Evolutionary conservation across 2,113 vertebrate genomes (phyloP), one percentile per base, ranked within the genome.

Genomic region (Eptesicus fuscus): DNA sequence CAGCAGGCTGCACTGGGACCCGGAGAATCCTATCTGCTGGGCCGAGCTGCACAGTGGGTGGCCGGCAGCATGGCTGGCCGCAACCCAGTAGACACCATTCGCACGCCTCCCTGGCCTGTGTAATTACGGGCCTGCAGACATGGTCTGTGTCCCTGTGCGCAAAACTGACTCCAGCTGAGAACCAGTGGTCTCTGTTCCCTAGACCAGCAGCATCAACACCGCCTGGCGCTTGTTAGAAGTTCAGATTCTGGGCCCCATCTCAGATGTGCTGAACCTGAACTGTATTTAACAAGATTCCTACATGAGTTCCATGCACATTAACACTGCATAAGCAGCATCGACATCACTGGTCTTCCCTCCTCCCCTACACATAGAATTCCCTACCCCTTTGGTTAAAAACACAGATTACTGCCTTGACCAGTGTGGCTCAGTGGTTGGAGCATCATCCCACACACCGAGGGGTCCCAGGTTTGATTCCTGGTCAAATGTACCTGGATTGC

Each of bases 61-160:
- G 16, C 56, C 8, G 30, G 53, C 59, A 42, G 32, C n/a, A 8
- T 3, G 32, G 35, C 6, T n/a, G 49, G 32, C 9, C 32, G 70
- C 59, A 30, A 44, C 25, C 30, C 12, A 11, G 22, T 2, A 14
- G 65, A 23, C 5, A 17, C 53, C 44, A 32, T 18, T 1, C 44
- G 2, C 1, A 42, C 0, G 1, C 13, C 35, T 35, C 32, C 25
- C 40, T 35, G 9, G 1, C 49, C 1, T 25, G n/a, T 20, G 28
- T 37, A 5, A 53, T 56, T 17, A 83, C 6, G 9, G 13, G 49
- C 32, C 63, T 44, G 37, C 44, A 53, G 56, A 69, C 23, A 5
- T 35, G 25, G 59, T 32, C n/a, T n/a, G 11, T 32, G 13, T 49
- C 56, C 5, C 49, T 7, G 10, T 17, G 35, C 1, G 4, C 18